Evolutionary conservation across 2,888 invertebrate genomes (phyloP), one percentile per base, ranked within the genome.

Genomic region (Carterocephalus palaemon): DNA sequence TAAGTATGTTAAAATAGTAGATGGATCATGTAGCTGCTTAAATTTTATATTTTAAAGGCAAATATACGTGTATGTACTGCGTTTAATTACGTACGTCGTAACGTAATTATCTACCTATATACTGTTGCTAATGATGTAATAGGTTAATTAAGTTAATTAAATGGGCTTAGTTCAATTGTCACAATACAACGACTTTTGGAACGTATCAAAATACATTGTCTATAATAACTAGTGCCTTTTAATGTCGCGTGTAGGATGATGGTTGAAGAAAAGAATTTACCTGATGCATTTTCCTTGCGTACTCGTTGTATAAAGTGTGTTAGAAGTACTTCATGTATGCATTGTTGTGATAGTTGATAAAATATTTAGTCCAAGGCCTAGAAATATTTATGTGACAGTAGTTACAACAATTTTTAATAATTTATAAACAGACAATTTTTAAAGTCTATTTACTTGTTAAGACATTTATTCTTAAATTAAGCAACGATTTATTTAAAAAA

Each of bases 171-270:
- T 38, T 32, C 17, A 38, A 32, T 43, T 51, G 48, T 49, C 45
- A 47, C 55, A 52, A 45, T 49, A 73, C 75, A 75, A 74, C 73
- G 70, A 75, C 53, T 62, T 59, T 61, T 41, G 26, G 53, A 64
- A 67, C 64, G 62, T 72, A 70, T 69, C 63, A 70, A 62, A 62
- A 54, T 57, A 52, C 23, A 53, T 58, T 62, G 64, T 69, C 52
- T 64, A 62, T 68, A 65, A 67, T 58, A 53, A 67, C 67, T 75
- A 79, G 80, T 80, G 79, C 80, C 80, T 79, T 80, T 78, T 64
- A 65, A 60, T 74, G 61, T 67, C 63, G 65, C 68, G 64, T 64
- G 68, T 67, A 70, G 64, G 57, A 46, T 54, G 48, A 46, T 47
- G 36, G 40, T 55, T 52, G 49, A 51, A 40, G 31, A 8, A 36